A percentile compares a stretch with the other conserved stretches of the same genome.
phyloP scores from a whole-genome alignment of 2,113 vertebrate species.

The Tretioscincus oriximinensis region DNA sequence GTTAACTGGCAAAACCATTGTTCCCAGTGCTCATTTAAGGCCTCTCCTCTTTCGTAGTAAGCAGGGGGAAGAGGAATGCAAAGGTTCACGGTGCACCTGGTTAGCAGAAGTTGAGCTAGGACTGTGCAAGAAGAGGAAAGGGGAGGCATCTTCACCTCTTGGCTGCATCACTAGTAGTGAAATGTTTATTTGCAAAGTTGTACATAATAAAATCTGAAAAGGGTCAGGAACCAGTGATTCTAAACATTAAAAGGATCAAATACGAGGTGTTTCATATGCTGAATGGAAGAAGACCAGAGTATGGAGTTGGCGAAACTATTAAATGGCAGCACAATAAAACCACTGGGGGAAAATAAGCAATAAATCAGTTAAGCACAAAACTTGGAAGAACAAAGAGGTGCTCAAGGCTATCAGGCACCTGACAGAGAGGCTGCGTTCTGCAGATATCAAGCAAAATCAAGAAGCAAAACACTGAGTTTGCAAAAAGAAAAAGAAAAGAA shows the following conservation, averaged over 20 bases:
- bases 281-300: constrained; percentile 30
- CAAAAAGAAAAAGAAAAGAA: constrained; percentile 21
- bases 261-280: neutral
- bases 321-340: constrained; percentile 10
- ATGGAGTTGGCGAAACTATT: constrained; percentile 39
- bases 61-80: neutral
- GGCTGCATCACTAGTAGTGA: no score
- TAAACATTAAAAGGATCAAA: constrained; percentile 21
- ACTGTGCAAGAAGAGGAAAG: neutral
- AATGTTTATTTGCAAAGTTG: neutral
- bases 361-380: constrained; percentile 53
- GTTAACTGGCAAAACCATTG: neutral
- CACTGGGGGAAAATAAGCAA: constrained; percentile 36
- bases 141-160: neutral
- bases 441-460: constrained; percentile 33
- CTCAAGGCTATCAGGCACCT: constrained; percentile 44
- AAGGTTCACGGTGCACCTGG: neutral
- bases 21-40: neutral
- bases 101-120: neutral
- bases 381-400: constrained; percentile 39
- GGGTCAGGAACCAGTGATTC: neutral
- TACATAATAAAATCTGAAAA: neutral
- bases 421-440: constrained; percentile 42
- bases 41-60: neutral
- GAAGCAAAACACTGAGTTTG: constrained; percentile 31